Conservation (phyloP, 2,797 vertebrate species). For the Salmo trutta region DNA sequence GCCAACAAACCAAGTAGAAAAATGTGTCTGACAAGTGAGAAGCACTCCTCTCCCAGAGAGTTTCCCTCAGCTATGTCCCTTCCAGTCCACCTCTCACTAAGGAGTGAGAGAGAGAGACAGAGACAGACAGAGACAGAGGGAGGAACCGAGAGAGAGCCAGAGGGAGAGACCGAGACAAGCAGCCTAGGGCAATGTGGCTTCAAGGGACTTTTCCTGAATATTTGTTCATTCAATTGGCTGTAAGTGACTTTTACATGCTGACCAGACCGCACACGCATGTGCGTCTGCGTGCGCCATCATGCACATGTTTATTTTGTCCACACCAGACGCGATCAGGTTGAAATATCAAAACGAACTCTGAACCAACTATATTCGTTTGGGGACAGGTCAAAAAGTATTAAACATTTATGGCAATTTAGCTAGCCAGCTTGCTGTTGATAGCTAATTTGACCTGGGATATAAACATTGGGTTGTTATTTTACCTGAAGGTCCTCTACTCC, state of each 20-base stretch:
- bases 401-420: no score
- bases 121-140: neutral
- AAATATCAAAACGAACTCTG: no score
- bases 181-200: neutral
- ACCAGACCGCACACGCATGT: no score
- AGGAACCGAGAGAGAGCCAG: no score
- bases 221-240: neutral
- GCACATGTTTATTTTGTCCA: no score
- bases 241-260: neutral
- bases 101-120: neutral
- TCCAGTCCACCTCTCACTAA: conserved; percentile 10
- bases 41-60: conserved; percentile 29
- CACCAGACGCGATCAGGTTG: no score
- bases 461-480: no score
- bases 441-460: no score
- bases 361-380: no score
- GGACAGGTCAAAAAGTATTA: no score
- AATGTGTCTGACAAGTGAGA: conserved; percentile 60
- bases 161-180: neutral
- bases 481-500: no score
- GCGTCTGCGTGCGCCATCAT: neutral
- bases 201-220: neutral
- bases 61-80: conserved; percentile 17
- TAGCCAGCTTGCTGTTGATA: no score
- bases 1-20: conserved; percentile 53